Conservation (phyloP, 2,888 invertebrate genomes). For the Anodontia alba region DNA sequence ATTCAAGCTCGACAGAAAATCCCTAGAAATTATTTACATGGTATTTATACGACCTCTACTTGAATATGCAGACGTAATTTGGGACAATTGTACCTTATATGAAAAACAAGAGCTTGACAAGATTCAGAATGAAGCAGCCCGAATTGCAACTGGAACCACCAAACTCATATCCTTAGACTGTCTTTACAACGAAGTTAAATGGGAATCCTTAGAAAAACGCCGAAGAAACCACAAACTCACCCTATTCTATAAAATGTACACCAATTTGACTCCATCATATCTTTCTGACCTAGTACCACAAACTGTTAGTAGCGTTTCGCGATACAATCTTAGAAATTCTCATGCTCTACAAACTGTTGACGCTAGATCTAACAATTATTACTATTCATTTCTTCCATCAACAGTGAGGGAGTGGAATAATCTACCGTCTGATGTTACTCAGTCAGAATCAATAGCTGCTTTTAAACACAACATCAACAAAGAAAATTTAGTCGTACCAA, state of each 20-base stretch:
- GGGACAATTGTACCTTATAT: not conserved
- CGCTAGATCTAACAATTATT: not conserved
- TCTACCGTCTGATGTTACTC: too few species aligned
- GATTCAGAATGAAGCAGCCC: not conserved
- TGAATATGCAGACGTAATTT: not conserved
- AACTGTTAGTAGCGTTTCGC: not conserved
- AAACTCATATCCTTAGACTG: not conserved
- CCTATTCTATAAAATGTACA: not conserved
- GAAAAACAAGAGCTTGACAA: not conserved
- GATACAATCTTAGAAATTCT: not conserved
- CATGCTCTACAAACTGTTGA: not conserved
- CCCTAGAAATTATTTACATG: not conserved
- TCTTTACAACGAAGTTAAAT: not conserved
- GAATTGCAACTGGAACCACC: not conserved
- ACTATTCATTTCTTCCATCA: not conserved
- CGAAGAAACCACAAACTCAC: not conserved
- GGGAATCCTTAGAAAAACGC: not conserved
- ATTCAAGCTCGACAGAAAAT: not conserved
- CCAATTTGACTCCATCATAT: not conserved
- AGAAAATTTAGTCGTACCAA: too few species aligned
- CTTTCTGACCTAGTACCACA: not conserved
- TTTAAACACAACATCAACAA: too few species aligned
- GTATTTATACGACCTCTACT: not conserved
- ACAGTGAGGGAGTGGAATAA: too few species aligned
- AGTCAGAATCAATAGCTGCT: too few species aligned